These are phyloP conservation scores for Acrocephalus scirpaceus DNA, from an alignment of 2,797 vertebrate genomes.

Conservation along the genomic window DNA sequence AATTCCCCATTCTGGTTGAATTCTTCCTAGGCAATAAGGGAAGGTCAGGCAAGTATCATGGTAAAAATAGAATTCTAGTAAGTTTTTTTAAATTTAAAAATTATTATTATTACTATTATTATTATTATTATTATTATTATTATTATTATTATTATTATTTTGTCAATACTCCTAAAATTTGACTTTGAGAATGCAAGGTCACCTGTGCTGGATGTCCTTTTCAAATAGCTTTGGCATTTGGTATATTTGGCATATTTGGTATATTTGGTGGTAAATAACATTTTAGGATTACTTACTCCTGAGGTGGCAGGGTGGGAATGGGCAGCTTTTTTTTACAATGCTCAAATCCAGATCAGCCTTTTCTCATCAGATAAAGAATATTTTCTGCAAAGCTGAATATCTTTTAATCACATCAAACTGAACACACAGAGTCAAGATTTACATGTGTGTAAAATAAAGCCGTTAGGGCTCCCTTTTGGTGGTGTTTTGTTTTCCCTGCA, in stretches of 20 bases:
- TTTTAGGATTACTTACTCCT: neutral
- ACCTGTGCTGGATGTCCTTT: neutral
- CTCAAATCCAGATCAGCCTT: neutral
- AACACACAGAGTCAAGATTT: neutral
- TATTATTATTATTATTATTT: no score
- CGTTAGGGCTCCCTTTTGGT: neutral
- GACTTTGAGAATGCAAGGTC: neutral
- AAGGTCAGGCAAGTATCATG: neutral
- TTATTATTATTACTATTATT: no score
- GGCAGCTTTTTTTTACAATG: neutral
- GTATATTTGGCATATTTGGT: no score
- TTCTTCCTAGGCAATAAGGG: neutral
- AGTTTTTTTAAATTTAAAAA: neutral
- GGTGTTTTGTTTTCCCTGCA: neutral
- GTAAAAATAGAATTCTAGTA: neutral
- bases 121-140: no score
- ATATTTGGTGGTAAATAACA: neutral
- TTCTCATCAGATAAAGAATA: neutral
- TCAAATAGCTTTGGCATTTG: neutral
- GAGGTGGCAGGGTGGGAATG: neutral
- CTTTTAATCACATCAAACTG: neutral
- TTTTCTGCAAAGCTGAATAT: neutral
- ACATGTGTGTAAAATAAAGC: neutral
- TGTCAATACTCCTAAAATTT: neutral
- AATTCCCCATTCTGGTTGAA: conserved; percentile 1